Base-by-base conservation (phyloP, 2,888 invertebrate genomes). In the Agrypnus murinus region DNA sequence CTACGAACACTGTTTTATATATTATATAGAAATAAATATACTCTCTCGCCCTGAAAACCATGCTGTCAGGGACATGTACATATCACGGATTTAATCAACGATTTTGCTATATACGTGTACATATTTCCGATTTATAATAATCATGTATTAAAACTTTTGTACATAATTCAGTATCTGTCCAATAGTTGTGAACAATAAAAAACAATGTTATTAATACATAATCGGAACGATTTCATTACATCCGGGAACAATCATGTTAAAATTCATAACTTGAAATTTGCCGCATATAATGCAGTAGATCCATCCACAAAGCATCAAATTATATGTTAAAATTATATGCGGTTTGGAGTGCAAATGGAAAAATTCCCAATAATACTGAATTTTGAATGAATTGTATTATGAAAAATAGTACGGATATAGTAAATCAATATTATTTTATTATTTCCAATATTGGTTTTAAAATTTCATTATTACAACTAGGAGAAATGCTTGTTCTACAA, bases 81-180 rank as follows among this genome's bases (percentile, higher is more conserved):
- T 74, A 74, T 74, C 74, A 74, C 63, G 64, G 57, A 69, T 65
- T 71, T 71, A 71, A 73, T 69, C 71, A 68, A 69, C 70, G 68
- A 67, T 63, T 71, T 71, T 71, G 67, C 45, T 70, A 57, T n/a
- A n/a, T 70, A 70, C 65, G 58, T 71, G 71, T 67, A 71, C 45
- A 70, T 71, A 71, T 63, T 71, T 67, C 67, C 71, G 64, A 34
- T 71, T 71, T 66, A 71, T 70, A 71, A 59, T 71, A 67, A 64
- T 67, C 64, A 64, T 45, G 46, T 65, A 65, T 71, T 67, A 58
- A 63, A 2, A 65, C 45, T 70, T 70, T 70, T 70, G 70, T 71
- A 67, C 34, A 71, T 67, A 71, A 71, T 71, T 71, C 67, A 71
- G 53, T 71, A 71, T 67, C 63, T 71, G 71, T 71, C 71, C 71